phyloP scores from a whole-genome alignment of 37 sponge, comb jelly and placozoan genomes.

The Sycon ciliatum region DNA sequence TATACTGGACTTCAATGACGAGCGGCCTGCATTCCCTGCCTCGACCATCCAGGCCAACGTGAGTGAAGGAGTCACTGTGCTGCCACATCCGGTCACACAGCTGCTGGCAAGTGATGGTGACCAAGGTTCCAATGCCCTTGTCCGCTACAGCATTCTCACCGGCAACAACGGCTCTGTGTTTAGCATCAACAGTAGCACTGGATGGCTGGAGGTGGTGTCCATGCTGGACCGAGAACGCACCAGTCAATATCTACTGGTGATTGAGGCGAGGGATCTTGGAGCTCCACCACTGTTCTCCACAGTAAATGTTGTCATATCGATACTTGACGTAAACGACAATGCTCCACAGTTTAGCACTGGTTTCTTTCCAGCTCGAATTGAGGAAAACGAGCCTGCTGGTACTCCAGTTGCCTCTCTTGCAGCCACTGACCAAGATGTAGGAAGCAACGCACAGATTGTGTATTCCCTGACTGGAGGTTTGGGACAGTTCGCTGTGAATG shows the following conservation, averaged over 20 bases:
- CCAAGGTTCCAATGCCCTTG: slow-evolving; percentile 12
- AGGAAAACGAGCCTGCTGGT: slow-evolving; percentile 33
- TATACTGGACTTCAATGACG: no score
- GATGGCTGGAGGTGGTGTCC: no score
- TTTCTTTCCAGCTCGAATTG: no score
- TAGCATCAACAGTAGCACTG: slow-evolving; percentile 17
- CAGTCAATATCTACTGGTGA: no score
- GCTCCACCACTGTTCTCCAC: slow-evolving; percentile 16
- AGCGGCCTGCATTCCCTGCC: no score
- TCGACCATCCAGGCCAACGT: background rate
- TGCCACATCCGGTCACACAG: no score
- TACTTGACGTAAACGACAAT: slow-evolving; percentile 50
- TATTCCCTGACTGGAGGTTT: no score
- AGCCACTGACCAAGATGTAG: slow-evolving; percentile 48
- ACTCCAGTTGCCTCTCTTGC: slow-evolving; percentile 19
- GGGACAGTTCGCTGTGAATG: background rate
- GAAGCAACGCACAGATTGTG: slow-evolving; percentile 34
- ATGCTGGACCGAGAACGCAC: no score
- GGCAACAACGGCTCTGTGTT: slow-evolving; percentile 32
- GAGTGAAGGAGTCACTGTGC: background rate
- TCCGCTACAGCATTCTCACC: slow-evolving; percentile 29
- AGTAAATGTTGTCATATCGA: slow-evolving; percentile 13
- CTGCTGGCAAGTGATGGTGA: slow-evolving; percentile 53
- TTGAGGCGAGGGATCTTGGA: slow-evolving; percentile 34
- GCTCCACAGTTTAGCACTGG: slow-evolving; percentile 43